Percentiles rank a stretch among this genome's conserved stretches.
These are phyloP conservation scores for Caenorhabditis wallacei DNA, from an alignment of 2,888 invertebrate species.

Conservation along the genomic window DNA sequence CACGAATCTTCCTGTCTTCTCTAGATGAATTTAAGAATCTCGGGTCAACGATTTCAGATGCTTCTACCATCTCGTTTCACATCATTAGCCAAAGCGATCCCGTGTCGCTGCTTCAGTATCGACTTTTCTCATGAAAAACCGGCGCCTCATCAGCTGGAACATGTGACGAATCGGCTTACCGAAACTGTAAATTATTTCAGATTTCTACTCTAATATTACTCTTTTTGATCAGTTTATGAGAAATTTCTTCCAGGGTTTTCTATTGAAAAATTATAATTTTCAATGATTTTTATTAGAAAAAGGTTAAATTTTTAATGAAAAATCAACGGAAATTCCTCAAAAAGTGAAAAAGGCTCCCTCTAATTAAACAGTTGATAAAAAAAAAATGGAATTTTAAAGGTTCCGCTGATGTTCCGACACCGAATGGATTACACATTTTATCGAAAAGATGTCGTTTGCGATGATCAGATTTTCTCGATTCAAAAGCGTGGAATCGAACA, in stretches of 20 bases:
- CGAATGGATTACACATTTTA: conserved; percentile 82
- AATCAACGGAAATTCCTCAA: no score
- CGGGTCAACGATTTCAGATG: no score
- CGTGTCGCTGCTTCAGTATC: conserved; percentile 54
- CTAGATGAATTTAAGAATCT: no score
- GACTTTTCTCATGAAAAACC: conserved; percentile 75
- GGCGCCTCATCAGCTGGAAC: conserved; percentile 79
- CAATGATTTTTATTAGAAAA: no score
- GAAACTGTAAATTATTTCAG: conserved; percentile 70
- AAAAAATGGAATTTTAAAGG: conserved; percentile 58
- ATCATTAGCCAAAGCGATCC: background rate
- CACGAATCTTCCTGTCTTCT: no score
- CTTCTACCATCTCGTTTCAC: conserved; percentile 32
- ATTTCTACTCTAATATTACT: no score
- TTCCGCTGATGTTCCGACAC: conserved; percentile 80
- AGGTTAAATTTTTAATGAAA: no score
- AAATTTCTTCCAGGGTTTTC: no score
- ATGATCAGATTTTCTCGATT: conserved; percentile 78
- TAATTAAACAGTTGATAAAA: no score
- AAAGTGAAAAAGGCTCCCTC: no score
- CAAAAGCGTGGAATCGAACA: conserved; percentile 73
- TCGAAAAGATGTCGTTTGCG: conserved; percentile 79
- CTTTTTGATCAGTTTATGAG: no score
- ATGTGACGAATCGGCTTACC: conserved; percentile 76
- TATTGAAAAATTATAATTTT: no score